These are phyloP conservation scores for Lapara coniferarum DNA, from an alignment of 2,888 invertebrate genomes.

Conservation along the genomic window DNA sequence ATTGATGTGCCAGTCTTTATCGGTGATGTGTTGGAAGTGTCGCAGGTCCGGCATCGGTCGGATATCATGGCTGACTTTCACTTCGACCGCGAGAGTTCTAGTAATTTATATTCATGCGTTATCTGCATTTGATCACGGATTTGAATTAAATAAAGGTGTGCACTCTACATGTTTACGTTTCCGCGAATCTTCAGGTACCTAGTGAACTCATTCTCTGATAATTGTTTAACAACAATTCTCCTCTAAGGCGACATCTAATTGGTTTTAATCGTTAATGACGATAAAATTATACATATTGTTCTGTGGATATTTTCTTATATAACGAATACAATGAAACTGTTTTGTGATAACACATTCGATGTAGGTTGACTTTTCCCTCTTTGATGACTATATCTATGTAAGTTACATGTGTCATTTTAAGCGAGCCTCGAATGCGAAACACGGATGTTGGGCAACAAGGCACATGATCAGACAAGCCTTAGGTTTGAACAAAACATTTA, in stretches of 20 bases:
- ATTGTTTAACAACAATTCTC: constrained; percentile 26
- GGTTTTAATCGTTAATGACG: constrained; percentile 16
- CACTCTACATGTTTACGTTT: constrained; percentile 31
- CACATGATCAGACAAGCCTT: constrained; percentile 50
- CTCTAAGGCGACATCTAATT: constrained; percentile 26
- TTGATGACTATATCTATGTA: background rate
- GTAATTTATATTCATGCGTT: constrained; percentile 67
- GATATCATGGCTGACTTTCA: constrained; percentile 70
- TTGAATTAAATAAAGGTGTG: constrained; percentile 52
- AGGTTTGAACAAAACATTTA: constrained; percentile 39
- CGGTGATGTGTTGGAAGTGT: constrained; percentile 55
- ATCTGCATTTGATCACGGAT: constrained; percentile 69
- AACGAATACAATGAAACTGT: background rate
- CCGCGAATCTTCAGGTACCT: constrained; percentile 36
- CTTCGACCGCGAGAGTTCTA: constrained; percentile 55
- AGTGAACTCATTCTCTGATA: constrained; percentile 20
- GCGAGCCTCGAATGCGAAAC: constrained; percentile 40
- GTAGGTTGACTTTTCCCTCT: background rate
- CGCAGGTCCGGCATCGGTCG: constrained; percentile 57
- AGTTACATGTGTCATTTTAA: background rate
- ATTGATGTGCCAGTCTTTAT: constrained; percentile 63
- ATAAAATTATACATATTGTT: background rate
- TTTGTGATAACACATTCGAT: background rate
- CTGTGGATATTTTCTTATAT: background rate
- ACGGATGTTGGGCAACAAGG: constrained; percentile 56